Evolutionary conservation across 1,140 invertebrate species (phyloP).

Genomic region (Diorhabda elongata): DNA sequence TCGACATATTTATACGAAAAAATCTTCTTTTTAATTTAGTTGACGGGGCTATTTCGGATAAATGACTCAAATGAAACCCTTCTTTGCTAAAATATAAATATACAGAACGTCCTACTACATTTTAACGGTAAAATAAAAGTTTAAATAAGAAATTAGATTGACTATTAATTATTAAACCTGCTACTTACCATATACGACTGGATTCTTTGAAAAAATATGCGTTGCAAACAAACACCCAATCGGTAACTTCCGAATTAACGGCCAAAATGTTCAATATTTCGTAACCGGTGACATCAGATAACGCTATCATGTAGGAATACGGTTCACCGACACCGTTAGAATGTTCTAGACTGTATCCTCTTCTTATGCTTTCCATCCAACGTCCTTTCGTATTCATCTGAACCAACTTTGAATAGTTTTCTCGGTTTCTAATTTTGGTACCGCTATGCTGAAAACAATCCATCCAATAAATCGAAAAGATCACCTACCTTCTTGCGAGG

Average conservation of each 20-base stretch:
- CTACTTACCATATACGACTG: conserved; percentile 60
- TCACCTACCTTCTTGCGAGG: no score
- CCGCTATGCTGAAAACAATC: conserved; percentile 38
- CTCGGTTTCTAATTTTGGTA: conserved; percentile 27
- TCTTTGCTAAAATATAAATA: conserved; percentile 52
- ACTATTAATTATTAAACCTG: not conserved
- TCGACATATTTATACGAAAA: conserved; percentile 59
- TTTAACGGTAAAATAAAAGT: not conserved
- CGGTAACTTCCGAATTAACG: conserved; percentile 58
- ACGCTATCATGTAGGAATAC: conserved; percentile 59
- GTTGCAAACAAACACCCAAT: conserved; percentile 72
- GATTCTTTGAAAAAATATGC: conserved; percentile 51
- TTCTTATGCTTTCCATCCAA: conserved; percentile 51
- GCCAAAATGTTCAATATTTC: conserved; percentile 56
- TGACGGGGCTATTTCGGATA: conserved; percentile 55
- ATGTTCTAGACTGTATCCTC: conserved; percentile 47
- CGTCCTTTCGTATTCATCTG: conserved; percentile 38
- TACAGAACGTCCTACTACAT: not conserved
- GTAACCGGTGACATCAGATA: conserved; percentile 52
- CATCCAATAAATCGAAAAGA: conserved; percentile 3
- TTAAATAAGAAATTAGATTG: not conserved
- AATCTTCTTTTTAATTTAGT: conserved; percentile 51
- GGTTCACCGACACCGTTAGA: conserved; percentile 36
- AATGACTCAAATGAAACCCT: conserved; percentile 61
- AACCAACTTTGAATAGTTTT: conserved; percentile 25